These are phyloP conservation scores for Scaptomyza flava DNA, from an alignment of 2,888 invertebrate species.

Conservation along the genomic window DNA sequence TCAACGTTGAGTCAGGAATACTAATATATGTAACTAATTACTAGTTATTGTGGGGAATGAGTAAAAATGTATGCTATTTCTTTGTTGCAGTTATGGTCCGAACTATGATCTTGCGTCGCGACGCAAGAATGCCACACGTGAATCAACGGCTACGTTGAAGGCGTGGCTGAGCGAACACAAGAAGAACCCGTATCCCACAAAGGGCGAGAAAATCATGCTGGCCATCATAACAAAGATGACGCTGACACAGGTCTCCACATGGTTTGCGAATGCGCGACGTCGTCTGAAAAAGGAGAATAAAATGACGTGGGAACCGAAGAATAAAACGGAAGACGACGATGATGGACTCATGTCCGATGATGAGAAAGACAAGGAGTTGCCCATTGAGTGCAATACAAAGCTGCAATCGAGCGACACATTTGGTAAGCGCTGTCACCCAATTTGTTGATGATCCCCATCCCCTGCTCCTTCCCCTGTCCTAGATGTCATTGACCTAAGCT, in stretches of 20 bases:
- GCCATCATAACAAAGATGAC: constrained; percentile 98
- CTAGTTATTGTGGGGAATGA: constrained; percentile 4
- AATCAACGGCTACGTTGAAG: constrained; percentile 98
- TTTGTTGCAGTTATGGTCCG: constrained; percentile 91
- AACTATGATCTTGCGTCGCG: constrained; percentile 97
- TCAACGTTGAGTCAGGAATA: neutral
- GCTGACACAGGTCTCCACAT: constrained; percentile 96
- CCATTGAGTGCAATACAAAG: constrained; percentile 87
- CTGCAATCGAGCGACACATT: constrained; percentile 70
- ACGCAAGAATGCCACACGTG: constrained; percentile 98
- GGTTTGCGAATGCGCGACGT: constrained; percentile 98
- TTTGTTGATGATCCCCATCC: constrained; percentile 7
- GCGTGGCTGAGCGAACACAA: constrained; percentile 99
- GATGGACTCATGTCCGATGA: constrained; percentile 94
- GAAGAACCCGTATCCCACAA: constrained; percentile 98
- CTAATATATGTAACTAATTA: neutral
- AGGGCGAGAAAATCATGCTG: constrained; percentile 98
- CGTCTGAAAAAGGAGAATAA: constrained; percentile 98
- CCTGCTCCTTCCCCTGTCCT: too few relatives aligned
- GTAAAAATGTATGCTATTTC: constrained; percentile 7
- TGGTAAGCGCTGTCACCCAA: constrained; percentile 61
- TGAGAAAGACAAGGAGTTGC: constrained; percentile 92
- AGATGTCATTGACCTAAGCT: constrained; percentile 41
- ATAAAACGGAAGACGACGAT: constrained; percentile 94
- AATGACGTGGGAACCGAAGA: constrained; percentile 98